phyloP scores from a whole-genome alignment of 53 echinoderm and acorn worm species.

The Astropecten irregularis region DNA sequence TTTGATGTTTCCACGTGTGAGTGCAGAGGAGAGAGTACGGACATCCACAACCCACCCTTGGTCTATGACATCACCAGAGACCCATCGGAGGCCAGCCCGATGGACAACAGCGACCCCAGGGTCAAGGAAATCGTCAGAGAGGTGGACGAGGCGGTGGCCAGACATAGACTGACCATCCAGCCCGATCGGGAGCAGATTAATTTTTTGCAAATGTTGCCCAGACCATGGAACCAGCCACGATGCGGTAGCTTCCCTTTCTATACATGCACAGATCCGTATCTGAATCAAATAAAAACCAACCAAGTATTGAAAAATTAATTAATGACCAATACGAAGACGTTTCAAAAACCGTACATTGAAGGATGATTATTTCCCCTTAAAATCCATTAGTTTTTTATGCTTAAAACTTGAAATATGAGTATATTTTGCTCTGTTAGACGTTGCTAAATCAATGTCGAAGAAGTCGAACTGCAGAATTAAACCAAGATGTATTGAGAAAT shows the following conservation, averaged over 20 bases:
- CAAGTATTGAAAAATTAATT: too few species aligned
- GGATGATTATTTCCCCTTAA: too few species aligned
- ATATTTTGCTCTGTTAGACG: too few species aligned
- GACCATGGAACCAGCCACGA: slow-evolving; percentile 79
- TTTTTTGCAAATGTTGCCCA: slow-evolving; percentile 46
- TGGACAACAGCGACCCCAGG: slow-evolving; percentile 62
- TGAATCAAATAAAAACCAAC: background rate
- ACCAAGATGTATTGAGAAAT: too few species aligned
- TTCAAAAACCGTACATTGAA: too few species aligned
- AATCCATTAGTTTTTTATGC: too few species aligned
- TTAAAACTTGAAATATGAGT: too few species aligned
- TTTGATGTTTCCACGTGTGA: slow-evolving; percentile 75
- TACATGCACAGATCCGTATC: slow-evolving; percentile 65
- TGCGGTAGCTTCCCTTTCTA: slow-evolving; percentile 88
- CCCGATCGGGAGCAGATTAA: slow-evolving; percentile 54
- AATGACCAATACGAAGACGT: too few species aligned
- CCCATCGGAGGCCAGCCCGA: slow-evolving; percentile 71
- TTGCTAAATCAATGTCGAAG: too few species aligned
- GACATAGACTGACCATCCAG: slow-evolving; percentile 62
- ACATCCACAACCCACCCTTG: slow-evolving; percentile 84
- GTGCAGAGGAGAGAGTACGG: slow-evolving; percentile 60
- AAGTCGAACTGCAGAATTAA: too few species aligned
- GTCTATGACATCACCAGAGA: slow-evolving; percentile 81
- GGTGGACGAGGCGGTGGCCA: slow-evolving; percentile 61
- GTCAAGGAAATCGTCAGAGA: slow-evolving; percentile 54